Evolutionary conservation across 2,113 vertebrate genomes (phyloP).

Genomic region (Phyllostomus discolor): DNA sequence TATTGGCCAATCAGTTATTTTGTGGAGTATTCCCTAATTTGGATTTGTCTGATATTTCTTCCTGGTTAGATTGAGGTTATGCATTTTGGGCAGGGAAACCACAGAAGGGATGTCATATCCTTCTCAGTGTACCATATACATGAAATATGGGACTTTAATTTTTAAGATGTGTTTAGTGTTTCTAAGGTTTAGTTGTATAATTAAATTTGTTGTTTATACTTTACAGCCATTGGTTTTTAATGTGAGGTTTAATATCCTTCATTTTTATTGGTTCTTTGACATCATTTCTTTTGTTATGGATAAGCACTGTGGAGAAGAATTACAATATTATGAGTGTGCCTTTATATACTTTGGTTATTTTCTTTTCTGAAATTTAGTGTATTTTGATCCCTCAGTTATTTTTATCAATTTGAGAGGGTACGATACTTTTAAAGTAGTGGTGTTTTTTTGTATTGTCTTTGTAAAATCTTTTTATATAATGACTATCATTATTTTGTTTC

Average conservation of each 20-base stretch:
- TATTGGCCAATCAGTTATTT: background rate
- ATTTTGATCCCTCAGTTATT: background rate
- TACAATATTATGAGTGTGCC: background rate
- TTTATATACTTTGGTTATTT: conserved; percentile 16
- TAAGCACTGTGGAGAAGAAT: background rate
- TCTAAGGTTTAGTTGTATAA: background rate
- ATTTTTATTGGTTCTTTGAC: background rate
- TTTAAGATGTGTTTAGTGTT: background rate
- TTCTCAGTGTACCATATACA: accelerated
- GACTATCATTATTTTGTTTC: conserved; percentile 68
- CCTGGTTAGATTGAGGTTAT: background rate
- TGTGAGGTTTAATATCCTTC: background rate
- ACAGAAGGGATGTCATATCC: background rate
- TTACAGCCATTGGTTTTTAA: background rate
- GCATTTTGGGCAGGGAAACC: background rate
- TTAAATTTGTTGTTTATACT: background rate
- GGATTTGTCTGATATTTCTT: background rate
- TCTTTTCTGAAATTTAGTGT: conserved; percentile 19
- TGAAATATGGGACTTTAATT: background rate
- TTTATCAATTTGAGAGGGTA: background rate
- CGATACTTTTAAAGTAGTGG: conserved; percentile 29
- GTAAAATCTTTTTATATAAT: conserved; percentile 40
- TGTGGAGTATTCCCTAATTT: background rate
- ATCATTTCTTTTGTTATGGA: background rate
- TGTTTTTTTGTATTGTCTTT: conserved; percentile 4